Evolutionary conservation across 1,140 invertebrate genomes (phyloP), one percentile per base, ranked within the genome.

Genomic region (Saccostrea glomerata): DNA sequence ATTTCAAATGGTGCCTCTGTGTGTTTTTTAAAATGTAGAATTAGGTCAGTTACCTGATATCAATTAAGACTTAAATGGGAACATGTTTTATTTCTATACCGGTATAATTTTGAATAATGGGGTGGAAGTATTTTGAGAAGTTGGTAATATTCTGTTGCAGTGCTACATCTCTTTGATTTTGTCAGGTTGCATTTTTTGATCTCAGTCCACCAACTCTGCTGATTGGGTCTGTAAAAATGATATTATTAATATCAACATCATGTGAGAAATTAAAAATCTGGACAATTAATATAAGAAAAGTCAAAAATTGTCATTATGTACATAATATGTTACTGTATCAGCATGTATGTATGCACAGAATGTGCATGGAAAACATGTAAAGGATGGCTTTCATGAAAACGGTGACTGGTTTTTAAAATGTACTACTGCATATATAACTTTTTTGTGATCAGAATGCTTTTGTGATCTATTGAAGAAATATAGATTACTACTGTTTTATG

Each of bases 91-190:
- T 47, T 47, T 47, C 9, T 9, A 47, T 47, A 6, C 47, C 5
- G 47, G 47, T 47, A 47, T 47, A 47, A 47, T 47, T 47, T 7
- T 47, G 47, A 47, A 36, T 36, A 36, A 36, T 36, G 30, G 47
- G 47, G 47, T 47, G 47, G 47, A 2, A 63, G 58, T 20, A 63
- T 17, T 63, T 63, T 63, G 58, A 63, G 58, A 63, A 63, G 17
- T 15, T 20, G 15, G 20, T 20, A 20, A 20, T 77, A 12, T 9
- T 30, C 13, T 77, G 70, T 12, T 77, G 70, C 70, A 77, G 30
- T 77, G 70, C 70, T 77, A 30, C 23, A 36, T 77, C 70, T 77
- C 70, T 77, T 77, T 77, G 70, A 77, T 25, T 77, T 77, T 30
- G 70, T 77, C 70, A 77, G 70, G 70, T 77, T 25, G 20, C 17